Base-by-base conservation (phyloP, 1,140 invertebrate species). In the Ptiloglossa arizonensis region DNA sequence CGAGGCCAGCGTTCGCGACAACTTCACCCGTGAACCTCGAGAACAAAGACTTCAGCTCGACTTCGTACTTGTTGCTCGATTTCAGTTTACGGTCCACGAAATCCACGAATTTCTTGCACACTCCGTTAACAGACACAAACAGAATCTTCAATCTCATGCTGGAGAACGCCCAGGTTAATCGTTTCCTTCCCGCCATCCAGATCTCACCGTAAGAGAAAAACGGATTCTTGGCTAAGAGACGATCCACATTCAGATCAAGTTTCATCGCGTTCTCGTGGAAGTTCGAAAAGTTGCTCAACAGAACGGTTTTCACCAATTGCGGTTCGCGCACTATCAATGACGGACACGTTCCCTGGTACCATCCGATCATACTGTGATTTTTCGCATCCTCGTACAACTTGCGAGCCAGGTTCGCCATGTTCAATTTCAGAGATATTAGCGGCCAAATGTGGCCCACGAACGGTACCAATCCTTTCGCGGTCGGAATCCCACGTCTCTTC, bases 1-100 rank as follows among this genome's bases (percentile, higher is more conserved):
- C 93, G 75, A 94, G 88, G 0, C 91, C 93, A 19, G 91, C 91
- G 63, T 89, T 91, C 4, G 93, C 90, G 6, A 94, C 90, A n/a
- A 93, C 90, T 48, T 94, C 93, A 0, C 90, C 90, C 1, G 93
- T 94, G 60, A 90, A 94, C 72, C 90, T 89, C 1, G 88, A 63
- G 15, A 89, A 91, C 0, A 90, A 22, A 27, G 90, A 69, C 76
- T 92, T 92, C 6, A 86, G 32, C 24, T 93, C 89, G 1, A 83
- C 22, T 19, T 89, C 87, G 57, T 76, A 59, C 17, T 63, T 54
- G 59, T 35, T 0, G 2, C 27, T 54, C n/a, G 62, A 27, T 1
- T 68, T 29, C 4, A 83, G 15, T 32, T 71, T 78, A 5, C 59
- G 52, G 0, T 82, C 52, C 19, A 88, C 11, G 48, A 82, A 89